phyloP scores from a whole-genome alignment of 2,888 invertebrate species.

The Papilio protenor region DNA sequence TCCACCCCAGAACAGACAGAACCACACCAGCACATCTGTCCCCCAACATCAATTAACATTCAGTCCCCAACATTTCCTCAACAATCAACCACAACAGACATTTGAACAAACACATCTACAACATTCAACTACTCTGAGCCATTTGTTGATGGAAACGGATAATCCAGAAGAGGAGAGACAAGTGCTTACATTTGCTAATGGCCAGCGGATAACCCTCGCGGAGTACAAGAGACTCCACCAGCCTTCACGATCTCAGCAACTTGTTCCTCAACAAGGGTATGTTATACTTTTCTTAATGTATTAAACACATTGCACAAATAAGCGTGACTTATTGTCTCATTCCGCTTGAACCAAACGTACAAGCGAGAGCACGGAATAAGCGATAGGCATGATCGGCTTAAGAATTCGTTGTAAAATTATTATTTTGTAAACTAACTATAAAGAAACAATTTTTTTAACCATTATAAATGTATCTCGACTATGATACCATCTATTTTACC shows the following conservation, averaged over 20 bases:
- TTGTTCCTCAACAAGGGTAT: constrained; percentile 28
- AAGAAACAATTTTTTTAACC: too few relatives aligned
- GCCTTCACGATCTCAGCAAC: constrained; percentile 57
- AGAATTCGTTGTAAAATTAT: too few relatives aligned
- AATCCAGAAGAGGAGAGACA: constrained; percentile 73
- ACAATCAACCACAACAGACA: constrained; percentile 60
- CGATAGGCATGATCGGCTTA: too few relatives aligned
- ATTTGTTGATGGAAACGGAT: constrained; percentile 71
- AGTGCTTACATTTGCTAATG: constrained; percentile 70
- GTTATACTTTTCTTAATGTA: constrained; percentile 15
- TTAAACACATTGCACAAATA: too few relatives aligned
- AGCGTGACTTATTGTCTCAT: too few relatives aligned
- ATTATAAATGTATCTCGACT: too few relatives aligned
- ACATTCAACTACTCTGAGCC: constrained; percentile 60
- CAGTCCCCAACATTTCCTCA: constrained; percentile 65
- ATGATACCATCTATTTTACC: too few relatives aligned
- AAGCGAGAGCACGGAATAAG: too few relatives aligned
- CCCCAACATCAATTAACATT: constrained; percentile 63
- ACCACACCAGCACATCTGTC: constrained; percentile 51
- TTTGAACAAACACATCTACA: constrained; percentile 66
- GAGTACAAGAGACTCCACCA: constrained; percentile 76
- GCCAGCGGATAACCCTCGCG: constrained; percentile 76
- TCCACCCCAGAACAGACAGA: constrained; percentile 58
- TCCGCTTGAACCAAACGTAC: too few relatives aligned
- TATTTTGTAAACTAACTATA: too few relatives aligned